Conservation (phyloP, 2,113 vertebrate species). For the Gallinago media region DNA sequence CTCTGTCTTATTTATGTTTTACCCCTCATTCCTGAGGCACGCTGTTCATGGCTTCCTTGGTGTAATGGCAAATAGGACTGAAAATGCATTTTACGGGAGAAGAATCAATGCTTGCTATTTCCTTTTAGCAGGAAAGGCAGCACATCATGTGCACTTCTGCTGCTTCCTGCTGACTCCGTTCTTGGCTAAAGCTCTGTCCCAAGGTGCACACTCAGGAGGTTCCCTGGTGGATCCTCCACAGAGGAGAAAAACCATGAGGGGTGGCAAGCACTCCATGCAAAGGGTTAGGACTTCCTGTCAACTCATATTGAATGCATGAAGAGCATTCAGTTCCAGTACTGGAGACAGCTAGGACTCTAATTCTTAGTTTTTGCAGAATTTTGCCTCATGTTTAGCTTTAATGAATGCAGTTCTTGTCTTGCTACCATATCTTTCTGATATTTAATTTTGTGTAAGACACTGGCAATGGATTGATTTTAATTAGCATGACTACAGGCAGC, state of each 20-base stretch:
- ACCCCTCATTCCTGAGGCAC: neutral
- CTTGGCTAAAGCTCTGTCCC: neutral
- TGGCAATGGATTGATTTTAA: neutral
- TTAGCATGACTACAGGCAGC: neutral
- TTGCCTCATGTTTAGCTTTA: neutral
- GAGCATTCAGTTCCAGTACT: neutral
- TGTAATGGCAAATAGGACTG: neutral
- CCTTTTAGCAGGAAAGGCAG: neutral
- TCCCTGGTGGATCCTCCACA: neutral
- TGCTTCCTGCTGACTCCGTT: neutral
- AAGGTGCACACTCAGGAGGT: neutral
- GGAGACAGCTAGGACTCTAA: neutral
- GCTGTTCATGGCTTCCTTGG: neutral
- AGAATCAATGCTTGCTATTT: neutral
- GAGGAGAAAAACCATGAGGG: no score
- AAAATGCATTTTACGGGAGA: neutral
- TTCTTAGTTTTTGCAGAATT: neutral
- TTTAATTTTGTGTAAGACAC: neutral
- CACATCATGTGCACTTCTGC: neutral
- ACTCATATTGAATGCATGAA: neutral
- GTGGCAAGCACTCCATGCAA: neutral
- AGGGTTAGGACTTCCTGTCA: neutral
- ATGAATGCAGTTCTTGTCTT: neutral
- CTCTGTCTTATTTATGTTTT: neutral
- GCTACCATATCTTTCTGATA: neutral